Base-by-base conservation (phyloP, 2,797 vertebrate genomes). In the Kryptolebias ocellatus region DNA sequence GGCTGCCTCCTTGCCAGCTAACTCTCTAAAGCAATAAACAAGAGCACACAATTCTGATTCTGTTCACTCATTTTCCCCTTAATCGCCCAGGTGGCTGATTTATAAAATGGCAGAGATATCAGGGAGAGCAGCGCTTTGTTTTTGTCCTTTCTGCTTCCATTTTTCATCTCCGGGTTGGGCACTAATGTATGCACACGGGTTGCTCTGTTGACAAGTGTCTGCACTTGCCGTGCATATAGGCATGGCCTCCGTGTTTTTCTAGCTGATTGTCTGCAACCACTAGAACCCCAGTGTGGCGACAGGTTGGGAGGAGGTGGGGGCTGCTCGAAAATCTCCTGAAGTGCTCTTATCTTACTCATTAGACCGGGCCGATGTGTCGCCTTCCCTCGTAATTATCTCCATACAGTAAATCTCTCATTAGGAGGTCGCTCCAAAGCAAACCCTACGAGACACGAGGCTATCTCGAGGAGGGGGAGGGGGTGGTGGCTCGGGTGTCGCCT, bases 311-410 rank as follows among this genome's bases (percentile, higher is more conserved):
- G 79, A 63, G 66, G 79, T 53, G 57, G 76, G 29, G 12, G 65
- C 61, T 10, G 62, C 78, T 83, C 52, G 70, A 80, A 82, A 74
- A 76, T 52, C 62, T 72, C 24, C 72, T 74, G 76, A 88, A 88
- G 87, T 78, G 81, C 85, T 87, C 87, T 89, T 90, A 92, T 92
- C 90, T 80, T 76, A 83, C 83, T 92, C 90, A 89, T 89, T 92
- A 89, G 85, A 78, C 67, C 72, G 53, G 64, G 74, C 83, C 67
- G 64, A 83, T 83, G 83, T 78, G 81, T 83, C 63, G 81, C 81
- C 74, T 62, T 77, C 74, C 78, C 70, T 62, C 64, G 20, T 86
- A 87, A 92, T 92, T 89, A 92, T 92, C 88, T 91, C 72, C 67
- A 74, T 86, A 88, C 79, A 84, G 80, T 86, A 83, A 90, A 88